These are phyloP conservation scores for Luscinia luscinia DNA, from an alignment of 2,797 vertebrate species.

Conservation along the genomic window DNA sequence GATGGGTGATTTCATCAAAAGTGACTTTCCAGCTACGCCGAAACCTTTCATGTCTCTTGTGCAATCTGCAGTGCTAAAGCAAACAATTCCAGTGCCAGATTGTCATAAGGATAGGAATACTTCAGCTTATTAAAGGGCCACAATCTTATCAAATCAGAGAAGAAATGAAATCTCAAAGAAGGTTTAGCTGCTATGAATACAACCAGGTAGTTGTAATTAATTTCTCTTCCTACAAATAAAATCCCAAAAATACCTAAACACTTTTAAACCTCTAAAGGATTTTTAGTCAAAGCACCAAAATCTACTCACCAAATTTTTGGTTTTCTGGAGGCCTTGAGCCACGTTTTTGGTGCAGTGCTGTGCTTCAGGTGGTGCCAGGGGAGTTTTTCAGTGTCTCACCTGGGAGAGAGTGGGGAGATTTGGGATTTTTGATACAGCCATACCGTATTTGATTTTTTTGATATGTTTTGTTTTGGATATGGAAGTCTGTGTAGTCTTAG, in stretches of 20 bases:
- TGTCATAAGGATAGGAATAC: conserved; percentile 51
- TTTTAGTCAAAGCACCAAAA: not conserved
- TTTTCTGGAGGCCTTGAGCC: not conserved
- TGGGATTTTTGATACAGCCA: not conserved
- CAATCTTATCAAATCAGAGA: conserved; percentile 29
- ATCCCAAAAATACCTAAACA: not conserved
- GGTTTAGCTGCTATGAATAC: not conserved
- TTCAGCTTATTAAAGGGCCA: conserved; percentile 45
- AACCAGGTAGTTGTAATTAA: not conserved
- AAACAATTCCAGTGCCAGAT: conserved; percentile 65
- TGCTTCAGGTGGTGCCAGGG: not conserved
- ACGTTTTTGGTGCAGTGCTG: not conserved
- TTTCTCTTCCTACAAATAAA: not conserved
- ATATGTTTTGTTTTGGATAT: not conserved
- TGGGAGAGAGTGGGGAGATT: not conserved
- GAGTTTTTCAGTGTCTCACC: not conserved
- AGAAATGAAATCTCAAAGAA: conserved; percentile 2
- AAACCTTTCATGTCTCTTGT: conserved; percentile 71
- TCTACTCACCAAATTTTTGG: not conserved
- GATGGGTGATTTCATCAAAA: conserved; percentile 68
- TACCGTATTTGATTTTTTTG: not conserved
- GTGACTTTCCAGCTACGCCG: conserved; percentile 70
- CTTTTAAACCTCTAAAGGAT: not conserved
- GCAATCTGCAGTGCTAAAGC: conserved; percentile 70
- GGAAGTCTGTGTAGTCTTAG: not conserved